A percentile compares a stretch with the other conserved stretches of the same genome.
phyloP scores from a whole-genome alignment of 2,888 invertebrate species.

The Xestia sexstrigata region DNA sequence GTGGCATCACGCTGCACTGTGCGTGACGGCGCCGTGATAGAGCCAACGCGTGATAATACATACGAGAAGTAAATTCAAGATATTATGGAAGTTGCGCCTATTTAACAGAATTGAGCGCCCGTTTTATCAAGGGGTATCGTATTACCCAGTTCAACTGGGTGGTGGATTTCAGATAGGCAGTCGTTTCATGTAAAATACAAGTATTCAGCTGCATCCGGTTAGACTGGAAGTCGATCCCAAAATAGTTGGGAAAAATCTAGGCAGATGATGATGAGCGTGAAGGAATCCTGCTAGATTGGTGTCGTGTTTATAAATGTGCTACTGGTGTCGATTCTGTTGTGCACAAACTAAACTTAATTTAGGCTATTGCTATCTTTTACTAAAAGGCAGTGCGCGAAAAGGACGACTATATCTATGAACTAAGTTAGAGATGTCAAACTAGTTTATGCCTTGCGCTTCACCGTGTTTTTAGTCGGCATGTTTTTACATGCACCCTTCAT shows the following conservation, averaged over 20 bases:
- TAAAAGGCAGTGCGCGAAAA: too few species aligned
- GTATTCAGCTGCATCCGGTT: not conserved
- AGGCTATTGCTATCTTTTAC: too few species aligned
- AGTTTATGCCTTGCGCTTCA: too few species aligned
- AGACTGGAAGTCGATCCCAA: not conserved
- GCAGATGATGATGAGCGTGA: not conserved
- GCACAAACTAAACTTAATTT: too few species aligned
- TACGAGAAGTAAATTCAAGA: not conserved
- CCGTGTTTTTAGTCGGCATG: too few species aligned
- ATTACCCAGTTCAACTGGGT: not conserved
- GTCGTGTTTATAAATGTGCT: not conserved
- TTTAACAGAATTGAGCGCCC: not conserved
- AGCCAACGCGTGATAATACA: not conserved
- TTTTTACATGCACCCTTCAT: too few species aligned
- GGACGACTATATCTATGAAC: too few species aligned
- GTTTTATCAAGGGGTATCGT: not conserved
- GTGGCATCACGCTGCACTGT: not conserved
- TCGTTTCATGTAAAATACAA: not conserved
- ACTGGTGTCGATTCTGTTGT: too few species aligned
- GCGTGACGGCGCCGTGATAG: constrained; percentile 1
- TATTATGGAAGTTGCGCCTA: not conserved
- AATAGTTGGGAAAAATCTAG: not conserved
- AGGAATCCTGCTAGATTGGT: not conserved
- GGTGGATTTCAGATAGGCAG: not conserved
- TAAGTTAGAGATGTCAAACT: too few species aligned